Evolutionary conservation across 2,888 invertebrate genomes (phyloP).

Genomic region (Parasteatoda lunata): DNA sequence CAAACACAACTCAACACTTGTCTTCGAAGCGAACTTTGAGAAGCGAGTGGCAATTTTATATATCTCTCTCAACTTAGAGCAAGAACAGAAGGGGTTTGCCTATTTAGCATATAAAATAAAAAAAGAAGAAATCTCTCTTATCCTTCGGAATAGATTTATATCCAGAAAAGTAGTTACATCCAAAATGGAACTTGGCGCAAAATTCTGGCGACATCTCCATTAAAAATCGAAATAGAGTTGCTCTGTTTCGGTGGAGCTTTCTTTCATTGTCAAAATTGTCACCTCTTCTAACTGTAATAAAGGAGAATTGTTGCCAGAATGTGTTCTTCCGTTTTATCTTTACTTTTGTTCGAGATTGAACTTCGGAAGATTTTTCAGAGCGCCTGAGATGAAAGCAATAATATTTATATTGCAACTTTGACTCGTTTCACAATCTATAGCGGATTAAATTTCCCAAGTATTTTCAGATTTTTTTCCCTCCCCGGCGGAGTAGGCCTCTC

Average conservation of each 20-base stretch:
- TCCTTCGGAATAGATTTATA: neutral
- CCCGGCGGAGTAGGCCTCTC: neutral
- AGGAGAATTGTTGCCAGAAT: neutral
- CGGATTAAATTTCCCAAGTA: constrained; percentile 39
- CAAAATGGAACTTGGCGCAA: neutral
- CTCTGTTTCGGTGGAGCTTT: neutral
- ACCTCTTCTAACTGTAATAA: neutral
- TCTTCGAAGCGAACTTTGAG: neutral
- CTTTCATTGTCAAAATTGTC: constrained; percentile 5
- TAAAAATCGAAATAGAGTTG: neutral
- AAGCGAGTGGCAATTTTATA: neutral
- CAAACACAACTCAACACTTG: too few relatives aligned
- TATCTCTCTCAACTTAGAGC: neutral
- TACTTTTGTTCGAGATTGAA: constrained; percentile 2
- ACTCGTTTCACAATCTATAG: constrained; percentile 28
- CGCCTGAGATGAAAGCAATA: constrained; percentile 32
- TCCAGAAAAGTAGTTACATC: constrained; percentile 3
- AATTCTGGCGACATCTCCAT: neutral
- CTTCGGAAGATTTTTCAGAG: neutral
- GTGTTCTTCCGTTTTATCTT: neutral
- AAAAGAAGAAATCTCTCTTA: neutral
- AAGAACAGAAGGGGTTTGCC: neutral
- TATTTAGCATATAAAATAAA: constrained; percentile 5
- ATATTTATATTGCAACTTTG: constrained; percentile 41
- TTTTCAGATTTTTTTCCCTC: neutral